Conservation (phyloP, 2,113 vertebrate species). For the Hyperopisus bebe region DNA sequence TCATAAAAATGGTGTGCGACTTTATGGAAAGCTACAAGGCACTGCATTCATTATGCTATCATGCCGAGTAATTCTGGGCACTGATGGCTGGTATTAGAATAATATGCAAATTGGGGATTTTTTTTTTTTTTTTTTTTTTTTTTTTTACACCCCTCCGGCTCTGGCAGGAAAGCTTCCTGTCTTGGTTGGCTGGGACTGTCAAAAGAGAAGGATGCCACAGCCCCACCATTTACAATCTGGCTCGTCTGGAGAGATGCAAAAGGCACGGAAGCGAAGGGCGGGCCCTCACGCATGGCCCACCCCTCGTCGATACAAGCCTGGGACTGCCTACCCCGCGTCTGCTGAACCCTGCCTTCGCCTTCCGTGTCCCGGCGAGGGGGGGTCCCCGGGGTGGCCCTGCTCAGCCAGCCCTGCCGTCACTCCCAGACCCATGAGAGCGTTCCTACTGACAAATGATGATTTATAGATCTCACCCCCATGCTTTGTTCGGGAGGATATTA, state of each 20-base stretch:
- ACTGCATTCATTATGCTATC: slow-evolving; percentile 76
- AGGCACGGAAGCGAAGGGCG: slow-evolving; percentile 27
- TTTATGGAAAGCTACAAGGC: slow-evolving; percentile 76
- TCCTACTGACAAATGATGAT: not conserved
- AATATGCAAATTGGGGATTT: slow-evolving; percentile 70
- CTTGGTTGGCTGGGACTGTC: slow-evolving; percentile 60
- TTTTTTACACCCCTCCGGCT: slow-evolving; percentile 44
- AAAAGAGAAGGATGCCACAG: slow-evolving; percentile 50
- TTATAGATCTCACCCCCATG: not conserved
- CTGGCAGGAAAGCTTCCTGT: slow-evolving; percentile 55
- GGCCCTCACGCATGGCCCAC: not conserved
- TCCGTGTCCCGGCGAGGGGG: not conserved
- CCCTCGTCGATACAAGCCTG: not conserved
- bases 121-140: slow-evolving; percentile 39
- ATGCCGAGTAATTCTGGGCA: slow-evolving; percentile 72
- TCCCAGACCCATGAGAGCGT: not conserved
- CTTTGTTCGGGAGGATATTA: not conserved
- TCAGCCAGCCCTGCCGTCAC: not conserved
- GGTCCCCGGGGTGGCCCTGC: not conserved
- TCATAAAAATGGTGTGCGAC: slow-evolving; percentile 73
- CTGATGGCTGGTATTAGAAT: slow-evolving; percentile 71
- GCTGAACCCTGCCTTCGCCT: not conserved
- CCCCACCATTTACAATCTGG: slow-evolving; percentile 51
- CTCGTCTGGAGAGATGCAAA: slow-evolving; percentile 48
- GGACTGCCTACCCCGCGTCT: not conserved